Conservation (phyloP, 1,140 invertebrate species). For the Antheraea pernyi region DNA sequence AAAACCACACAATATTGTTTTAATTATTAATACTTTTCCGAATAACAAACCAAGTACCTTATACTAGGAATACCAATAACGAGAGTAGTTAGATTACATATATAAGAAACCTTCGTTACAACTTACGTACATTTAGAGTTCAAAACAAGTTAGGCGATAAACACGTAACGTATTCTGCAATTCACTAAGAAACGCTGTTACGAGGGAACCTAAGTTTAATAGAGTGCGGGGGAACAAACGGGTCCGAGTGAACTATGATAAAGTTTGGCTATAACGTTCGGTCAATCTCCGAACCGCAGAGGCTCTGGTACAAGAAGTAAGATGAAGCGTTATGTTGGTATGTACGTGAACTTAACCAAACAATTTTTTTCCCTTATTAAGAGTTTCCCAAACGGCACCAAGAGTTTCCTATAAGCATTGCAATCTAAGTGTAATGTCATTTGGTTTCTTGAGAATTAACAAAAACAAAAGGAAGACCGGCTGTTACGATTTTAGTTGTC, state of each 20-base stretch:
- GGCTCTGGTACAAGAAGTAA: background rate
- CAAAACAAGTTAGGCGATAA: background rate
- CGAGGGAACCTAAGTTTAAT: conserved; percentile 4
- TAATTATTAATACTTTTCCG: too few relatives aligned
- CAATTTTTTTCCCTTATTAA: too few relatives aligned
- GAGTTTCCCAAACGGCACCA: too few relatives aligned
- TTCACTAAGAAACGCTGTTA: conserved; percentile 2
- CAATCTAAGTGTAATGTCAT: too few relatives aligned
- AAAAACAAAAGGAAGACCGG: too few relatives aligned
- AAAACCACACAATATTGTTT: too few relatives aligned
- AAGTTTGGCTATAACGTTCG: conserved; percentile 5
- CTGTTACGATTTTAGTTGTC: too few relatives aligned
- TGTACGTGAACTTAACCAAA: too few relatives aligned
- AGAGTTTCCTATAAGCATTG: too few relatives aligned
- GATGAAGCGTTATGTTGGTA: background rate
- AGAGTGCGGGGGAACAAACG: background rate
- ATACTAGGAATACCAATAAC: background rate
- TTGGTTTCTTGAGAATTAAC: too few relatives aligned
- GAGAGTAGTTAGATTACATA: background rate
- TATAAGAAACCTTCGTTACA: background rate
- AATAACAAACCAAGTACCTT: background rate
- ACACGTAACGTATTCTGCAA: background rate
- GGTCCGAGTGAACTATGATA: background rate
- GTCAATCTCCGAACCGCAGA: conserved; percentile 4
- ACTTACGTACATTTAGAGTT: background rate